Evolutionary conservation across 1,140 invertebrate genomes (phyloP).

Genomic region (Andrena cerasifolii): DNA sequence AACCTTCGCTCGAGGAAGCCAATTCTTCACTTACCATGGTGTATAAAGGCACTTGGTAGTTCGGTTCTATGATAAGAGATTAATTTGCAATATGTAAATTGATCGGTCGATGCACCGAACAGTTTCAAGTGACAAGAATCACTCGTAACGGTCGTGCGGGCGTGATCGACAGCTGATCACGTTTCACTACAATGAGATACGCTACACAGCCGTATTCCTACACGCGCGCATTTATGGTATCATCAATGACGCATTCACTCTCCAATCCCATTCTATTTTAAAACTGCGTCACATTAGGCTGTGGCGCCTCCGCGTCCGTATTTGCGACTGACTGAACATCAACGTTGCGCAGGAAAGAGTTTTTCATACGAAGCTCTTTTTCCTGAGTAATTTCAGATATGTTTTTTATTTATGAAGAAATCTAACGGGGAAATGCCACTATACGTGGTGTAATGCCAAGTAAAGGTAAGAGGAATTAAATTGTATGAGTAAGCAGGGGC

Average conservation of each 20-base stretch:
- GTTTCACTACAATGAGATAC: conserved; percentile 37
- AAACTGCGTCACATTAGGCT: conserved; percentile 21
- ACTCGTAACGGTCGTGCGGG: neutral
- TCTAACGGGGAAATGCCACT: too few species aligned
- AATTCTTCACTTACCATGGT: conserved; percentile 33
- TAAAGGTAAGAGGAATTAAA: too few species aligned
- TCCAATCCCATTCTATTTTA: conserved; percentile 44
- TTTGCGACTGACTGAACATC: too few species aligned
- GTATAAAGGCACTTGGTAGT: neutral
- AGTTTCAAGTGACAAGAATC: neutral
- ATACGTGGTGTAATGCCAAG: neutral
- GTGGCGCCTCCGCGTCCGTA: too few species aligned
- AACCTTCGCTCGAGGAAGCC: conserved; percentile 12
- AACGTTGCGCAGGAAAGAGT: too few species aligned
- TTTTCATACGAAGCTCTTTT: too few species aligned
- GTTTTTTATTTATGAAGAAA: too few species aligned
- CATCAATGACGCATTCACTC: conserved; percentile 45
- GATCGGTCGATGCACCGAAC: neutral
- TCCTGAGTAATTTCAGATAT: too few species aligned
- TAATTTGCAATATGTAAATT: neutral
- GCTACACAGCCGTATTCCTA: neutral
- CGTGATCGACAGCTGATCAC: conserved; percentile 34
- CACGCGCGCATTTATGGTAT: conserved; percentile 37
- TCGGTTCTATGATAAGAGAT: neutral
- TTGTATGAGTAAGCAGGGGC: neutral